A percentile compares a stretch with the other conserved stretches of the same genome.
Conservation (phyloP, 2,888 invertebrate genomes). For the Phymatocera aterrima region DNA sequence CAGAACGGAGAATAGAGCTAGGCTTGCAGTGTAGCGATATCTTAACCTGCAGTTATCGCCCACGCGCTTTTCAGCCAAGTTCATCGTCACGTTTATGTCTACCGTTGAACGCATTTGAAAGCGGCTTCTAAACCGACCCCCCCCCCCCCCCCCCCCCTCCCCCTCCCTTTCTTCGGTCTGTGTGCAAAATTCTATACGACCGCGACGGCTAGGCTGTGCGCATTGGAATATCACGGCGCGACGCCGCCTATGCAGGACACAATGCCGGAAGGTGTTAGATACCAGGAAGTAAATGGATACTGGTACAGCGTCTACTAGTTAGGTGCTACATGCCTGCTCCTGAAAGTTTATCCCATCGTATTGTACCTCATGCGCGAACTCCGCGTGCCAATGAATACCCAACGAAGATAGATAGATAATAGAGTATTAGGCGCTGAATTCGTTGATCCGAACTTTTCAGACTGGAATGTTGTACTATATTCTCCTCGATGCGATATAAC, state of each 20-base stretch:
- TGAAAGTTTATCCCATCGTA: background rate
- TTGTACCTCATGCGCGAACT: too few species aligned
- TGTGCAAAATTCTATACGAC: background rate
- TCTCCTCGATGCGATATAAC: too few species aligned
- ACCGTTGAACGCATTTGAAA: constrained; percentile 34
- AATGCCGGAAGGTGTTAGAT: constrained; percentile 27
- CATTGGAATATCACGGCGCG: constrained; percentile 1
- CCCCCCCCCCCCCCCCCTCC: too few species aligned
- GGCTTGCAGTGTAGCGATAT: constrained; percentile 24
- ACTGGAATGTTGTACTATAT: too few species aligned
- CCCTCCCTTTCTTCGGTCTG: background rate
- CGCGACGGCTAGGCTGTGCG: background rate
- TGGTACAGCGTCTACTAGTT: background rate
- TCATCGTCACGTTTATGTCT: constrained; percentile 36
- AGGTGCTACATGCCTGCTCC: background rate
- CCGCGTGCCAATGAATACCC: too few species aligned
- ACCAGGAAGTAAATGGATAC: constrained; percentile 7
- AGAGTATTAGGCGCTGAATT: too few species aligned
- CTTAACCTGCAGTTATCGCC: constrained; percentile 40
- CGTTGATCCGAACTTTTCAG: too few species aligned
- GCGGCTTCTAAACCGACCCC: too few species aligned
- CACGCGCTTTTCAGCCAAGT: constrained; percentile 4
- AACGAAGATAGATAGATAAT: too few species aligned
- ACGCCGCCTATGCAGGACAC: background rate
- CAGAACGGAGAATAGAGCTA: constrained; percentile 1